Base-by-base conservation (phyloP, 2,797 vertebrate species). In the Linurgus olivaceus region DNA sequence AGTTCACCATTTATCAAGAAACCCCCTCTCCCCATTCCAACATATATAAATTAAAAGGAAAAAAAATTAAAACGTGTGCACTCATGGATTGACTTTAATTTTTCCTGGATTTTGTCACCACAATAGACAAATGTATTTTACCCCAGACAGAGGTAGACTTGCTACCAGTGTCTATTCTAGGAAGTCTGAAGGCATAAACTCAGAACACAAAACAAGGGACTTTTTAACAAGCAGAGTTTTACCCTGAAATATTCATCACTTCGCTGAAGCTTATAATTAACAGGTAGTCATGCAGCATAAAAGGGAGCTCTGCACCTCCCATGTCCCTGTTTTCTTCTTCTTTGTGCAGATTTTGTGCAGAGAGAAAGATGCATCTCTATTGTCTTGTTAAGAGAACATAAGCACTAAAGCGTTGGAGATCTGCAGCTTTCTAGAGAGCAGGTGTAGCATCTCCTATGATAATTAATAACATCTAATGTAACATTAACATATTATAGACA, bases 261-360 rank as follows among this genome's bases (percentile, higher is more conserved):
- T 19, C 42, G 72, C 42, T 77, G 70, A 92, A 93, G 38, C 86
- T 45, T 66, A 7, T 90, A 93, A 95, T 93, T 95, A 96, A 76
- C 52, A 50, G 14, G 29, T 58, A 90, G 59, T 65, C 67, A 48
- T 33, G 18, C 28, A 55, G 25, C 17, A 20, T 87, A 51, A 76
- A 52, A 67, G 13, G 68, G 26, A 29, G n/a, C 17, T 81, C 68
- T 82, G 54, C 54, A 57, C 37, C 48, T 70, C 42, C 47, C 29
- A 26, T 72, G 85, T 82, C 11, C n/a, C 73, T 82, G 28, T 78
- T 76, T 86, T 70, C 40, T 66, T 67, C 26, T 63, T 48, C 37
- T 47, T 0, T 57, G 61, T 74, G n/a, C 38, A 38, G 26, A 50
- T 92, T 68, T 11, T n/a, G 8, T 29, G 14, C 45, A 66, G 40